Evolutionary conservation across 2,888 invertebrate genomes (phyloP).

Genomic region (Drosophila pseudotalamancana): DNA sequence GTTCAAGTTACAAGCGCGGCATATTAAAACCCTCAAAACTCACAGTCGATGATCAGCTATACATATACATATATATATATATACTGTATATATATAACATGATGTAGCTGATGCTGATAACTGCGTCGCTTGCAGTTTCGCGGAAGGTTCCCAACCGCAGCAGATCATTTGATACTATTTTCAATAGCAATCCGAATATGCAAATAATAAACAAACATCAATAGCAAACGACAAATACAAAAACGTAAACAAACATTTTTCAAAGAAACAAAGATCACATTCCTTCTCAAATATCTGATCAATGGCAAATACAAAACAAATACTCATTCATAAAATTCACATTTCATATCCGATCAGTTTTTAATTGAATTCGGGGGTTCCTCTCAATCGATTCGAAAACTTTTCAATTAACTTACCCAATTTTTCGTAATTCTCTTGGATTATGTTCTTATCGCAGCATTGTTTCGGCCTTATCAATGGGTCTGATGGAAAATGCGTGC

Average conservation of each 20-base stretch:
- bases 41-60: conserved; percentile 36
- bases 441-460: conserved; percentile 18
- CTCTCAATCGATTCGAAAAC: neutral
- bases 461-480: conserved; percentile 40
- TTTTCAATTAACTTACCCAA: neutral
- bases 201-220: conserved; percentile 21
- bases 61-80: neutral
- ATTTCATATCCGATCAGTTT: neutral
- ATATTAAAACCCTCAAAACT: conserved; percentile 68
- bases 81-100: conserved; percentile 6
- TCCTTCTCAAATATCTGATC: no score
- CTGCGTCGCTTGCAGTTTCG: conserved; percentile 46
- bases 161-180: conserved; percentile 27
- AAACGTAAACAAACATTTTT: no score
- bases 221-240: no score
- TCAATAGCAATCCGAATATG: conserved; percentile 9
- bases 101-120: conserved; percentile 42
- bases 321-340: no score
- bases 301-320: no score
- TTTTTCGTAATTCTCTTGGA: conserved; percentile 8
- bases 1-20: conserved; percentile 63
- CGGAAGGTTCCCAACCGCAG: conserved; percentile 38
- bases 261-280: conserved; percentile 1
- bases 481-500: conserved; percentile 57
- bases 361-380: neutral